Evolutionary conservation across 2,888 invertebrate species (phyloP).

Genomic region (Plebejus melissa): DNA sequence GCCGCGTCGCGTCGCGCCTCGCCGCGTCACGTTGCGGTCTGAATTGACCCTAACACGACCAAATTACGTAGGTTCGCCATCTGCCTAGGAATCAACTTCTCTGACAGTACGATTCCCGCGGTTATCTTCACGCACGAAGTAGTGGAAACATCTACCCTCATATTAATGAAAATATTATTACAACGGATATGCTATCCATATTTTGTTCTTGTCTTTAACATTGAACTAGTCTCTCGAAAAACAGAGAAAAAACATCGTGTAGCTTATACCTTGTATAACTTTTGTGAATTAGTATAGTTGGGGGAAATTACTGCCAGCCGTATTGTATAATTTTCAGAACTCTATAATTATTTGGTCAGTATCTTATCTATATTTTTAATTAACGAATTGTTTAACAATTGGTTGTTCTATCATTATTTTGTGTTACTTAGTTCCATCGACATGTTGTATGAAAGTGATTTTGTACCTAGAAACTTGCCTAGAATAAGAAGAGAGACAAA

Average conservation of each 20-base stretch:
- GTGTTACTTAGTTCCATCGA: not conserved
- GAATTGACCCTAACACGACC: too few relatives aligned
- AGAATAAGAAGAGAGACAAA: conserved; percentile 29
- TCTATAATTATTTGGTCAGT: not conserved
- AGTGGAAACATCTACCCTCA: too few relatives aligned
- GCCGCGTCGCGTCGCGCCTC: too few relatives aligned
- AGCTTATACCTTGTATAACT: not conserved
- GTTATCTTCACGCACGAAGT: too few relatives aligned
- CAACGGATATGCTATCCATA: too few relatives aligned
- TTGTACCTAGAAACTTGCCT: conserved; percentile 28
- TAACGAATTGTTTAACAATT: not conserved
- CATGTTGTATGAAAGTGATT: conserved; percentile 40
- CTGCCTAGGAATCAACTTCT: too few relatives aligned
- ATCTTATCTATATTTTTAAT: not conserved
- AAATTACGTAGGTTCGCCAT: too few relatives aligned
- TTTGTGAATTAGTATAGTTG: not conserved
- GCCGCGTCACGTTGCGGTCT: too few relatives aligned
- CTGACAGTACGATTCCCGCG: too few relatives aligned
- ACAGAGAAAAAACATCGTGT: not conserved
- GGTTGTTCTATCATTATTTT: not conserved
- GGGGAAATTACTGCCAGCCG: not conserved
- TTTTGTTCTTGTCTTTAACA: too few relatives aligned
- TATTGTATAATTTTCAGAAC: not conserved
- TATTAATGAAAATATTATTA: too few relatives aligned
- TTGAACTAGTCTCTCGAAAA: too few relatives aligned